Conservation (phyloP, 92 coral and sea anemone genomes). For the Umimayanthus chanpuru region DNA sequence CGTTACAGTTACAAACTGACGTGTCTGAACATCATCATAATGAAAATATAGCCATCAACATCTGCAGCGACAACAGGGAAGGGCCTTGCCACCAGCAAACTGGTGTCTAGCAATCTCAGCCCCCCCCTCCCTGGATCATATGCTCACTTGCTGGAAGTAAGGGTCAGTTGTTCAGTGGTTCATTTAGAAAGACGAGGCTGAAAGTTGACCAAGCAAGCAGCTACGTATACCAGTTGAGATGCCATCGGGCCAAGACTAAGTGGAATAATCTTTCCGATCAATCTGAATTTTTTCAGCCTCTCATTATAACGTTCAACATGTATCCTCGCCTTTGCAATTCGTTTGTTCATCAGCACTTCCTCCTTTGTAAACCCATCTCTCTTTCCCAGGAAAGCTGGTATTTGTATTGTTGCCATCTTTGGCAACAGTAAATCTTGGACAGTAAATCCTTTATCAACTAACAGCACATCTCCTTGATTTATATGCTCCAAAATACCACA, state of each 20-base stretch:
- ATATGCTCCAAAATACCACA: too few relatives aligned
- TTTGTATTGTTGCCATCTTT: conserved; percentile 39
- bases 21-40: too few relatives aligned
- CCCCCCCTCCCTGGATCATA: too few relatives aligned
- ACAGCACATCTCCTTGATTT: too few relatives aligned
- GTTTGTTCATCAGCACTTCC: conserved; percentile 26
- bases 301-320: conserved; percentile 40
- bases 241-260: conserved; percentile 16
- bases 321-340: conserved; percentile 50
- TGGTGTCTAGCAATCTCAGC: too few relatives aligned
- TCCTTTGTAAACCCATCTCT: conserved; percentile 39
- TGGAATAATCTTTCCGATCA: conserved; percentile 36
- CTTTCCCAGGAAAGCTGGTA: conserved; percentile 44
- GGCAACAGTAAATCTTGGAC: conserved; percentile 35
- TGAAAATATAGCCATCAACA: too few relatives aligned
- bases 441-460: conserved; percentile 42
- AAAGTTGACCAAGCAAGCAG: conserved; percentile 28
- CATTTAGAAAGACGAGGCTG: conserved; percentile 16
- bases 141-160: too few relatives aligned
- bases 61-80: too few relatives aligned
- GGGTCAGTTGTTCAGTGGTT: not conserved
- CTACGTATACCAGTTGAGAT: conserved; percentile 37
- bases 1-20: too few relatives aligned
- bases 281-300: conserved; percentile 26
- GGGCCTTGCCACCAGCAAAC: too few relatives aligned